Evolutionary conservation across 2,888 invertebrate genomes (phyloP).

Genomic region (Apotomis capreana): DNA sequence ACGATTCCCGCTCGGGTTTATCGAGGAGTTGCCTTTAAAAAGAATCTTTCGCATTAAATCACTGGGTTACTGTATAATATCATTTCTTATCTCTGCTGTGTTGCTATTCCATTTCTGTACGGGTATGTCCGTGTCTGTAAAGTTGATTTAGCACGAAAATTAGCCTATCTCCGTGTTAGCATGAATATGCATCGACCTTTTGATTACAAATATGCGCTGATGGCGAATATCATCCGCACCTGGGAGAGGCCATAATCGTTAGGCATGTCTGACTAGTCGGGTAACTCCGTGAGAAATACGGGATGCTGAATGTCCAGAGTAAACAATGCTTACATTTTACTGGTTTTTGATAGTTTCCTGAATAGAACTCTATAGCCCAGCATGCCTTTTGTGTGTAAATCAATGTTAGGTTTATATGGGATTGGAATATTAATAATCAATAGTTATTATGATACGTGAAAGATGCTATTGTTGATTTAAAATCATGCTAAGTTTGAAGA

Average conservation of each 20-base stretch:
- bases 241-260: not conserved
- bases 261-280: not conserved
- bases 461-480: too few species aligned
- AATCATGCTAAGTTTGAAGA: too few species aligned
- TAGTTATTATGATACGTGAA: too few species aligned
- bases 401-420: not conserved
- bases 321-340: not conserved
- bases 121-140: slow-evolving; percentile 18
- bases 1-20: slow-evolving; percentile 46
- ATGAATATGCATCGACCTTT: not conserved
- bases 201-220: not conserved
- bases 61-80: slow-evolving; percentile 44
- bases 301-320: not conserved
- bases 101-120: slow-evolving; percentile 23
- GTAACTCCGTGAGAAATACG: slow-evolving; percentile 2
- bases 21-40: slow-evolving; percentile 45
- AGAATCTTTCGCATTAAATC: slow-evolving; percentile 48
- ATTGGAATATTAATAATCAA: too few species aligned
- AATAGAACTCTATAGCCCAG: not conserved
- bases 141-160: slow-evolving; percentile 26
- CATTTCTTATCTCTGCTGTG: slow-evolving; percentile 38
- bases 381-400: not conserved
- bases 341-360: not conserved
- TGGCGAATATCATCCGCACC: not conserved
- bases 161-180: not conserved